Evolutionary conservation across 2,797 vertebrate species (phyloP).

Genomic region (Anomalospiza imberbis): DNA sequence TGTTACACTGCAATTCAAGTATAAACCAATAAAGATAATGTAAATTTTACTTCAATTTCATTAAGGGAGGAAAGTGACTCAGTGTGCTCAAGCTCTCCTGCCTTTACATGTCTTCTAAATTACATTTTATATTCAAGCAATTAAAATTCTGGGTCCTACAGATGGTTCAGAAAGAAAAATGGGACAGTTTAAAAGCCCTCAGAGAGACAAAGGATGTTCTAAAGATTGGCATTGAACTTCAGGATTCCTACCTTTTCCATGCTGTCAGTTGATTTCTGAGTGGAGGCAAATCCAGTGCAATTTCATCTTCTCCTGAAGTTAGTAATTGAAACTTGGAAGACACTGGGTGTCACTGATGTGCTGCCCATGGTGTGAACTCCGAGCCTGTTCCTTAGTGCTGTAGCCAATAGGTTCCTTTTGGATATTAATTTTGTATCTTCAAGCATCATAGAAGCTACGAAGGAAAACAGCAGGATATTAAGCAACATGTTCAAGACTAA

Average conservation of each 20-base stretch:
- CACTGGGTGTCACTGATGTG: background rate
- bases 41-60: background rate
- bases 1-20: background rate
- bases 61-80: background rate
- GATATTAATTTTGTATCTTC: background rate
- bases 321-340: background rate
- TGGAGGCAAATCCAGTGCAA: background rate
- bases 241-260: background rate
- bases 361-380: background rate
- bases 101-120: background rate
- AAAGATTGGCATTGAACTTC: background rate
- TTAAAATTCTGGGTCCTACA: slow-evolving; percentile 12
- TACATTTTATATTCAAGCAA: slow-evolving; percentile 3
- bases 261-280: background rate
- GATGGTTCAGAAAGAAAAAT: slow-evolving; percentile 7
- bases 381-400: background rate
- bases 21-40: background rate
- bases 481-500: background rate
- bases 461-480: background rate
- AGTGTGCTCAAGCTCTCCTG: background rate
- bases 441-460: background rate
- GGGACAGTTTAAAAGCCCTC: background rate
- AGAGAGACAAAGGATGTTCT: background rate
- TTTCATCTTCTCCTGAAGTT: background rate
- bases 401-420: background rate